Base-by-base conservation (phyloP, 2,113 vertebrate species). In the Anolis sagrei region DNA sequence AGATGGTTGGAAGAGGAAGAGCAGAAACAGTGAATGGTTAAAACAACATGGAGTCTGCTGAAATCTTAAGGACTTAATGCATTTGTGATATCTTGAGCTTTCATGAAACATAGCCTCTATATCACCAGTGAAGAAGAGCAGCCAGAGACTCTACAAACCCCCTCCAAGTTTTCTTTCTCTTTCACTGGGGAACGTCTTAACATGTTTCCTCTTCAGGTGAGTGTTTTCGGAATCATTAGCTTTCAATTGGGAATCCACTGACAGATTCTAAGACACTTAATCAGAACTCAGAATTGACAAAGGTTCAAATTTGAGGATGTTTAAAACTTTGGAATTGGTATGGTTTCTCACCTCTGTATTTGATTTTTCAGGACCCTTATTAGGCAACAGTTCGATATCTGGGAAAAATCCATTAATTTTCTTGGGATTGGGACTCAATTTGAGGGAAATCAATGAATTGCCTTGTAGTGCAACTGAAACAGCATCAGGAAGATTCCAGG, bases 401-500 rank as follows among this genome's bases (percentile, higher is more conserved):
- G 91, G 95, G 5, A 96, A 95, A 85, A 95, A 91, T 7, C 87
- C 66, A 14, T 58, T 23, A 76, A 13, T 32, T 39, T 58, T 9
- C 73, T 29, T 93, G 0, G 69, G 44, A 77, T 81, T 79, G 16
- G 87, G 19, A 19, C 36, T 89, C 25, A 76, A 32, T 39, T 51
- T 89, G 81, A 97, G 76, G 64, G 84, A 88, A 1, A 95, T 85
- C 72, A 82, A 4, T 13, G 62, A 87, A 83, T 86, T 91, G 1
- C 54, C 79, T 75, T 0, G 82, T 9, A 95, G 91, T 75, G 90
- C 64, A 79, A 93, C 51, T 0, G 88, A 86, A 5, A 92, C 14
- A 5, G 61, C 72, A 13, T 95, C 93, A 29, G 96, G 95, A 81
- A 97, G 92, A 62, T 93, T 44, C 96, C 95, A 96, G 1, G 94